A percentile compares a stretch with the other conserved stretches of the same genome.
Conservation (phyloP, 2,797 vertebrate genomes). For the Tenualosa thibaudeaui region DNA sequence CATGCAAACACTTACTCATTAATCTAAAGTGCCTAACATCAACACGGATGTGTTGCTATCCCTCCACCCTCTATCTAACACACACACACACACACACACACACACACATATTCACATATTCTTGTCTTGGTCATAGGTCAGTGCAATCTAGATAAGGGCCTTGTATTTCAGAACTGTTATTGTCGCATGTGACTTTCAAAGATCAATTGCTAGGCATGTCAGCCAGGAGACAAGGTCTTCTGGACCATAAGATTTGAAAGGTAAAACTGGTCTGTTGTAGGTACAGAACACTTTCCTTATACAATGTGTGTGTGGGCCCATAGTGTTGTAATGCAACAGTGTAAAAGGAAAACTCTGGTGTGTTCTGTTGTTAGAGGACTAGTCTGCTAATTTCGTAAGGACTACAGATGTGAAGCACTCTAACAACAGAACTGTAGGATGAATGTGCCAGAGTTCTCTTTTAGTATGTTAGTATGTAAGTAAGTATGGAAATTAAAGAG, state of each 20-base stretch:
- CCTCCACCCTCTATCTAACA: not conserved
- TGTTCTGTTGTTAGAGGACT: not conserved
- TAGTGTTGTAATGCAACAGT: too few relatives aligned
- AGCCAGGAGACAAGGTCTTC: not conserved
- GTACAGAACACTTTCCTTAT: not conserved
- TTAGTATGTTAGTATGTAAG: too few relatives aligned
- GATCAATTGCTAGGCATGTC: slow-evolving; percentile 16
- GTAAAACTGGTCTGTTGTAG: not conserved
- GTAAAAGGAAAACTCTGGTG: too few relatives aligned
- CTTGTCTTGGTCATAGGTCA: slow-evolving; percentile 13
- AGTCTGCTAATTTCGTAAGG: not conserved
- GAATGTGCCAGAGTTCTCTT: too few relatives aligned
- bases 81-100: not conserved
- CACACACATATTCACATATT: not conserved
- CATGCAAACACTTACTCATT: not conserved
- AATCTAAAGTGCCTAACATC: too few relatives aligned
- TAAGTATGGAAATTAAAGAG: too few relatives aligned
- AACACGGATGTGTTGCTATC: too few relatives aligned
- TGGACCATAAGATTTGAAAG: not conserved
- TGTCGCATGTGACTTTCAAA: slow-evolving; percentile 23
- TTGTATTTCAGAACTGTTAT: slow-evolving; percentile 22
- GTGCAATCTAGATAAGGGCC: slow-evolving; percentile 21
- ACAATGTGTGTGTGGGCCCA: not conserved
- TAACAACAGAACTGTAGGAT: too few relatives aligned
- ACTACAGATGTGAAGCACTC: too few relatives aligned